Evolutionary conservation across 2,888 invertebrate genomes (phyloP), one percentile per base, ranked within the genome.

Genomic region (Polia nebulosa): DNA sequence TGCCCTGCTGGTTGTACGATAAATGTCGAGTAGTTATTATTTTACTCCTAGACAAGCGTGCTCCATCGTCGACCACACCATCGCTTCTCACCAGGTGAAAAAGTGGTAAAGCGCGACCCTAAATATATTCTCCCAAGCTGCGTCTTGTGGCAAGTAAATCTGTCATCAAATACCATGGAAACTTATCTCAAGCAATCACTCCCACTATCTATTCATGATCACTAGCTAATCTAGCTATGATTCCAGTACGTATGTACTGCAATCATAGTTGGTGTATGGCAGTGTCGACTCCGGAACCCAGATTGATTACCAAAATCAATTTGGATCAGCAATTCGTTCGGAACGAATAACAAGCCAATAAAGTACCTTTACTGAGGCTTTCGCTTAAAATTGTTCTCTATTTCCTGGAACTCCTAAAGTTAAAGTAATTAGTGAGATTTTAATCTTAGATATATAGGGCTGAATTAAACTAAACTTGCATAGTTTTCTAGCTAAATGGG

Each of bases 241-340:
- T 29, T 56, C 20, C 22, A n/a, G n/a, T n/a, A n/a, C n/a, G n/a
- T n/a, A n/a, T n/a, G n/a, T n/a, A n/a, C n/a, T n/a, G n/a, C n/a
- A n/a, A n/a, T n/a, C n/a, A n/a, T n/a, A n/a, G n/a, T n/a, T n/a
- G n/a, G n/a, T n/a, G n/a, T 13, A 15, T 22, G 25, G 44, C 1
- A 49, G 49, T 34, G 34, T 41, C 32, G 27, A 15, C 8, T 34
- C 3, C 22, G 15, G 39, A 49, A 75, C 27, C 13, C 20, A 56
- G 67, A 71, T 67, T 76, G 34, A 55, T 71, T 36, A 34, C 1
- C 9, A 66, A 49, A 71, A 75, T 75, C 39, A 57, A 76, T 57
- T 45, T 41, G 22, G 52, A 76, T 11, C 13, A 41, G 72, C 39
- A 76, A 47, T 76, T 72, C 11, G 45, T 44, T 47, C 15, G 20